Evolutionary conservation across 2,888 invertebrate species (phyloP).

Genomic region (Rhingia campestris): DNA sequence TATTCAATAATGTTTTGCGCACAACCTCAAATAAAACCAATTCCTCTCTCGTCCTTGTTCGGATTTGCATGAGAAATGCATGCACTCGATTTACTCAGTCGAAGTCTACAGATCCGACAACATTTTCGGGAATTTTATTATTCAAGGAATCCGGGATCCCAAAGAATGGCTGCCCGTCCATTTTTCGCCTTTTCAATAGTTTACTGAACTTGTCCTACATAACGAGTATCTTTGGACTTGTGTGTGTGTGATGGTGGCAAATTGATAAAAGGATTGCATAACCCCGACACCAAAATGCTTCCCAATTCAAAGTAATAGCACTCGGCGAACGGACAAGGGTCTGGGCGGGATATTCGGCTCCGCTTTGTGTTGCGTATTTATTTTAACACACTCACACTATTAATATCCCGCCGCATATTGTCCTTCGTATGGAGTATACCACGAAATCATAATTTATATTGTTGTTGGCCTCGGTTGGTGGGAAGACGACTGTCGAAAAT

Average conservation of each 20-base stretch:
- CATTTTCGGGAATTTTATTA: slow-evolving; percentile 28
- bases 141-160: slow-evolving; percentile 3
- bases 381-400: slow-evolving; percentile 66
- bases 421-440: slow-evolving; percentile 17
- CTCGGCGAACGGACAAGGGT: background rate
- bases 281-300: slow-evolving; percentile 20
- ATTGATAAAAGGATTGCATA: background rate
- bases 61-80: slow-evolving; percentile 6
- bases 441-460: slow-evolving; percentile 65
- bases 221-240: background rate
- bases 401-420: slow-evolving; percentile 47
- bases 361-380: slow-evolving; percentile 57
- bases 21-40: slow-evolving; percentile 4
- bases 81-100: slow-evolving; percentile 6
- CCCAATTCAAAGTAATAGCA: slow-evolving; percentile 17
- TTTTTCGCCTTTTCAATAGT: slow-evolving; percentile 1
- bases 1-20: background rate
- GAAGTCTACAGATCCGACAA: slow-evolving; percentile 21
- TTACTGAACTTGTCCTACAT: slow-evolving; percentile 29
- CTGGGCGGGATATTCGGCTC: background rate
- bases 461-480: slow-evolving; percentile 34
- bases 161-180: background rate
- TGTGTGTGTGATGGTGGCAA: no score
- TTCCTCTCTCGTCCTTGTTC: slow-evolving; percentile 23
- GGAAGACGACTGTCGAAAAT: slow-evolving; percentile 12